Evolutionary conservation across 1,140 invertebrate genomes (phyloP), one percentile per base, ranked within the genome.

Genomic region (Sycophaga agraensis): DNA sequence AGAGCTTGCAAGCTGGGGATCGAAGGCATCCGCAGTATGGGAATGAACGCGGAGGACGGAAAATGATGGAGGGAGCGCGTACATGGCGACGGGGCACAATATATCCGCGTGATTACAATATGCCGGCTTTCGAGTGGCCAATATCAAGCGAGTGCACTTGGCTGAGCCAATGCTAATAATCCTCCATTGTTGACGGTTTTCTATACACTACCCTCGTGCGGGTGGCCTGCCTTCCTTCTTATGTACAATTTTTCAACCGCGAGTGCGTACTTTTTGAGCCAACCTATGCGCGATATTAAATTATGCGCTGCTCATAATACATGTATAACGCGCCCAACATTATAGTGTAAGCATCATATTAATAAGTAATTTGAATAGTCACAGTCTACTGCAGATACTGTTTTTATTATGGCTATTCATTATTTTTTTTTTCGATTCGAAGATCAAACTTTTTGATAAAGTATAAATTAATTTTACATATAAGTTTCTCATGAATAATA

Each of bases 41-140:
- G 37, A 50, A 40, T 40, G 17, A 37, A 42, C 16, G 35, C 34
- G 31, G 51, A 28, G 58, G 58, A 39, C 35, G 43, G 49, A 56
- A 68, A 42, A 26, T 34, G 26, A 56, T 19, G 65, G 53, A 70
- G 49, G 64, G 64, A 66, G 68, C 24, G 16, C 16, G 16, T 19
- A 17, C 12, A 14, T 16, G 14, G 19, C 6, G 28, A 26, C 61
- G 66, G 68, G 64, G 63, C 57, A 73, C 71, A 76, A 73, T 76
- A 72, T 77, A 74, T 73, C 42, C 61, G 62, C 67, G 71, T 70
- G 75, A 77, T 76, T 75, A 75, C 68, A 74, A 72, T 71, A 76
- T 74, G 73, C 75, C 73, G 73, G 42, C 55, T 50, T 24, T 51
- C 21, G 40, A 50, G 60, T 57, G 60, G 60, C 54, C 54, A 63